Evolutionary conservation across 1,140 invertebrate genomes (phyloP), one percentile per base, ranked within the genome.

Genomic region (Polypedilum pembai): DNA sequence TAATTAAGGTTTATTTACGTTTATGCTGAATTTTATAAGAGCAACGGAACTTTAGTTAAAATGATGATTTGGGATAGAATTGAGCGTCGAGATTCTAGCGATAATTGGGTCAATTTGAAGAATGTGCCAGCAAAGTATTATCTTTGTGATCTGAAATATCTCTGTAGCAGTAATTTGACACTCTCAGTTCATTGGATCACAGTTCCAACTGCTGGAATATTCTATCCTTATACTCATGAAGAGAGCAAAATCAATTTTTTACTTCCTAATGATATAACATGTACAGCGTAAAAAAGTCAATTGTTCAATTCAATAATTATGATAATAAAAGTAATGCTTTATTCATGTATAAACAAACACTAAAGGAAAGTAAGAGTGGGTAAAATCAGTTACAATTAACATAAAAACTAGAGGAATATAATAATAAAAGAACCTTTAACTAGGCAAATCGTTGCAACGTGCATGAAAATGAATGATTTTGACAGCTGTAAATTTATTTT

Each of bases 401-500:
- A 56, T 56, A 56, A 56, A 56, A 56, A 33, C 24, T 56, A n/a
- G 45, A 56, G 15, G 15, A 56, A 56, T 56, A 56, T 12, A 33
- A 33, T 33, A 33, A 33, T 33, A 33, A 33, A 33, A 33, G 24
- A 33, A 33, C 24, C 24, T 33, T 33, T 33, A 56, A 56, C 45
- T 56, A 56, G 45, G 45, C 45, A 56, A 56, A 56, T 0, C 45
- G n/a, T 56, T 56, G 45, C 45, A 56, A 56, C 45, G 45, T 56
- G 45, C 45, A 56, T 15, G 45, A 56, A 56, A 56, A 69, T 69
- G 65, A 69, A 18, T 69, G 65, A 69, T 69, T 69, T 69, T 69
- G 65, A 69, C 65, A 69, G 65, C 65, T 69, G 65, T 56, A 56
- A 56, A 56, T 56, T 56, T 56, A 56, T 56, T 56, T 56, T 56